These are phyloP conservation scores for Rhabdophis nuchalis DNA, from an alignment of 2,797 vertebrate species.

Conservation along the genomic window DNA sequence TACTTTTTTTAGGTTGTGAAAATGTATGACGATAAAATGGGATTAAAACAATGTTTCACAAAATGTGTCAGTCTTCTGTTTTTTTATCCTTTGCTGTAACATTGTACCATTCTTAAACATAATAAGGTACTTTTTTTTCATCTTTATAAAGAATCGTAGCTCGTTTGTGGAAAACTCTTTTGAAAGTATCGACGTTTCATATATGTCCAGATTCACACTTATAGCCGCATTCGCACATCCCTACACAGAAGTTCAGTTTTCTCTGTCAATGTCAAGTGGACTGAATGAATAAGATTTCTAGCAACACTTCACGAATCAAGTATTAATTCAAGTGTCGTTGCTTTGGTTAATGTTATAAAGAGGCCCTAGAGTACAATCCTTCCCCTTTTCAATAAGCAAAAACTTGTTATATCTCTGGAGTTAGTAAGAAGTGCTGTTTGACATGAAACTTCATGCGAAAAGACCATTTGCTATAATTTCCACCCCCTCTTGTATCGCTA, in stretches of 20 bases:
- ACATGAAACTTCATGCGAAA: background rate
- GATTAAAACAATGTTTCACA: background rate
- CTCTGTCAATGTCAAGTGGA: background rate
- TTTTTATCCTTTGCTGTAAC: slow-evolving; percentile 28
- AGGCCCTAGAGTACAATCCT: background rate
- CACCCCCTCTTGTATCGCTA: background rate
- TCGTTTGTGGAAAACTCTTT: background rate
- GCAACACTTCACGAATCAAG: background rate
- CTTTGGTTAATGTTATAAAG: background rate
- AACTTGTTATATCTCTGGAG: slow-evolving; percentile 24
- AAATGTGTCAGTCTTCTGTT: background rate
- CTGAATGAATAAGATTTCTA: background rate
- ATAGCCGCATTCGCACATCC: background rate
- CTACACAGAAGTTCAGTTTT: background rate
- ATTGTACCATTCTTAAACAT: background rate
- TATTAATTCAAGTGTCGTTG: background rate
- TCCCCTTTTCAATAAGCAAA: background rate
- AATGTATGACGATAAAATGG: accelerated
- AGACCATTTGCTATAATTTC: background rate
- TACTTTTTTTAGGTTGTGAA: background rate
- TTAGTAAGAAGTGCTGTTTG: background rate
- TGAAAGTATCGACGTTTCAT: background rate
- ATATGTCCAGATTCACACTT: background rate
- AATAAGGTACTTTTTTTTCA: background rate
- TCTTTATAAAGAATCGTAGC: background rate